Evolutionary conservation across 2,888 invertebrate genomes (phyloP), one percentile per base, ranked within the genome.

Genomic region (Darwinula stevensoni): DNA sequence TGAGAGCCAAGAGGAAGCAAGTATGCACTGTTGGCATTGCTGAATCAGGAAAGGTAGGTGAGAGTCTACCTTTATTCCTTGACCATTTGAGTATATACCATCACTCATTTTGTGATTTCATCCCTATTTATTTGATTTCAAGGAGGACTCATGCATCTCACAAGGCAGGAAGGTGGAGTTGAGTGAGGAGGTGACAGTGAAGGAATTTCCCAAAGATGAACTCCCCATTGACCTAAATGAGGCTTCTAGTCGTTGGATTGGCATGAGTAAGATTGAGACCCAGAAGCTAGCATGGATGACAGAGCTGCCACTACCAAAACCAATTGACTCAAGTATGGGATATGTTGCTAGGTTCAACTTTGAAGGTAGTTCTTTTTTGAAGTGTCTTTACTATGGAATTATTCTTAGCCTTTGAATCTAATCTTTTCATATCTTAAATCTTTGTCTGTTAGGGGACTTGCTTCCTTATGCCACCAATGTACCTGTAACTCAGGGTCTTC

Each of bases 241-340:
- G 37, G 49, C n/a, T n/a, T n/a, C 65, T 0, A 61, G 65, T 36
- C 63, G 66, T 30, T 84, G 78, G 75, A 47, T 80, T 2, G 63
- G 84, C 47, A 86, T 86, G 62, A 64, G 76, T 48, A 58, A 63
- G n/a, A 48, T 82, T 28, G 88, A 88, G 51, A 61, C 62, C 38
- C 72, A 75, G 39, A 88, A 88, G 49, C 49, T 86, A 13, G 66
- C 70, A 43, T 88, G 88, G 86, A 75, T 78, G 61, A 67, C 68
- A 46, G 62, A 67, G 35, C 50, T 65, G n/a, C 57, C 64, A 1
- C 52, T 53, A 38, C 41, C 49, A 6, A 45, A 58, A n/a, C 33
- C 40, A 4, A 28, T 39, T 2, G 34, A 33, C 16, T 31, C 37
- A 5, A 30, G 31, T 3, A 36, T 35, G n/a, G 38, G 39, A 3